phyloP scores from a whole-genome alignment of 2,888 invertebrate genomes.

The Sabellastarte sp. region DNA sequence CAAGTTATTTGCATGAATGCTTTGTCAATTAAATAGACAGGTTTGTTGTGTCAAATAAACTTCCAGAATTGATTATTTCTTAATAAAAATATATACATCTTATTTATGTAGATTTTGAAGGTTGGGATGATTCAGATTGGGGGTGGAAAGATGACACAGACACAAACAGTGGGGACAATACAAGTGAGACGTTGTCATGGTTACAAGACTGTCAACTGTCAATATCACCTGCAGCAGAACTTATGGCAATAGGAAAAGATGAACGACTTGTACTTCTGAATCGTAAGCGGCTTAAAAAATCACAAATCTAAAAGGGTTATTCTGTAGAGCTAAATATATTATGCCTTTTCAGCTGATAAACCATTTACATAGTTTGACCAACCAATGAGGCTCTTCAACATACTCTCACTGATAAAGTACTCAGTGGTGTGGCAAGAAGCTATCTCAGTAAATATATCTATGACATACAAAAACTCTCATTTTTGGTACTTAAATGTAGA shows the following conservation, averaged over 20 bases:
- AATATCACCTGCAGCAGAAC: constrained; percentile 71
- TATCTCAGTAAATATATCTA: no score
- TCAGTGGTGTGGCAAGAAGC: no score
- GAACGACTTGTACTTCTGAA: constrained; percentile 69
- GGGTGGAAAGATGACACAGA: constrained; percentile 47
- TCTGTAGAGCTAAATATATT: no score
- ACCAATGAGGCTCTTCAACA: no score
- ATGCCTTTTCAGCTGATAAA: no score
- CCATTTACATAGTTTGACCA: no score
- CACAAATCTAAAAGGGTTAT: no score
- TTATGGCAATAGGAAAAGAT: constrained; percentile 70
- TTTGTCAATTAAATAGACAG: background rate
- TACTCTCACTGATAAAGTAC: no score
- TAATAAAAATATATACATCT: background rate
- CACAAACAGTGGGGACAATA: constrained; percentile 28
- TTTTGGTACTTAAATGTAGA: no score
- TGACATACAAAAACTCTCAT: no score
- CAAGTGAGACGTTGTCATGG: constrained; percentile 63
- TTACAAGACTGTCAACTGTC: constrained; percentile 70
- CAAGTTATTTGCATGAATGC: background rate
- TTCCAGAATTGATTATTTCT: background rate
- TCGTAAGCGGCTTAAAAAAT: no score
- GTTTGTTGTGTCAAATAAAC: background rate
- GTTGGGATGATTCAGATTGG: constrained; percentile 52
- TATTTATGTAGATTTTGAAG: constrained; percentile 24